phyloP scores from a whole-genome alignment of 2,888 invertebrate species.

The Xestia c-nigrum region DNA sequence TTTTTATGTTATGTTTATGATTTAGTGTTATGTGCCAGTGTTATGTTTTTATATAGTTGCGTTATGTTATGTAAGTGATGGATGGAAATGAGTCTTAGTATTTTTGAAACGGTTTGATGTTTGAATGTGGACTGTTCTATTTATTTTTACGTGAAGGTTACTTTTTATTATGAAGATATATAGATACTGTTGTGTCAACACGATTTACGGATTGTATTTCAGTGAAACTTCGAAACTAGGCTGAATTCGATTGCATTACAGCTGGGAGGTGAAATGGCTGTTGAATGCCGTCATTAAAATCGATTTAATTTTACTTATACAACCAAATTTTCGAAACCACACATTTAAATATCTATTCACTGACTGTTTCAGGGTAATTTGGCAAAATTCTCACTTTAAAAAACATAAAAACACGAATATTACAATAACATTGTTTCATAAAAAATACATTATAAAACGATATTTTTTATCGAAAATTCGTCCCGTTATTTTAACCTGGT shows the following conservation, averaged over 20 bases:
- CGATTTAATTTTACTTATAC: slow-evolving; percentile 30
- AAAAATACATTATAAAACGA: slow-evolving; percentile 16
- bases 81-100: slow-evolving; percentile 54
- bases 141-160: slow-evolving; percentile 5
- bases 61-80: slow-evolving; percentile 57
- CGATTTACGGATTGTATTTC: background rate
- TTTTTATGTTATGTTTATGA: slow-evolving; percentile 70
- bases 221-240: background rate
- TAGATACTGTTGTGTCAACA: background rate
- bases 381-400: slow-evolving; percentile 27
- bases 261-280: slow-evolving; percentile 13
- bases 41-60: slow-evolving; percentile 63
- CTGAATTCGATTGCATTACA: slow-evolving; percentile 6
- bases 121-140: background rate
- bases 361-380: slow-evolving; percentile 38
- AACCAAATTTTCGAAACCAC: slow-evolving; percentile 24
- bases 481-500: slow-evolving; percentile 50
- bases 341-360: slow-evolving; percentile 10
- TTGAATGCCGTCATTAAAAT: slow-evolving; percentile 36
- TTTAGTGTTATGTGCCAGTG: slow-evolving; percentile 67
- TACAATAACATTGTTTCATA: slow-evolving; percentile 3
- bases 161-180: background rate
- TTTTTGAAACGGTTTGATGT: slow-evolving; percentile 44
- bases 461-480: slow-evolving; percentile 15
- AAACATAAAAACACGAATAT: slow-evolving; percentile 22